Percentiles rank a stretch among this genome's conserved stretches.
These are phyloP conservation scores for Psophia crepitans DNA, from an alignment of 2,113 vertebrate genomes.

Conservation along the genomic window DNA sequence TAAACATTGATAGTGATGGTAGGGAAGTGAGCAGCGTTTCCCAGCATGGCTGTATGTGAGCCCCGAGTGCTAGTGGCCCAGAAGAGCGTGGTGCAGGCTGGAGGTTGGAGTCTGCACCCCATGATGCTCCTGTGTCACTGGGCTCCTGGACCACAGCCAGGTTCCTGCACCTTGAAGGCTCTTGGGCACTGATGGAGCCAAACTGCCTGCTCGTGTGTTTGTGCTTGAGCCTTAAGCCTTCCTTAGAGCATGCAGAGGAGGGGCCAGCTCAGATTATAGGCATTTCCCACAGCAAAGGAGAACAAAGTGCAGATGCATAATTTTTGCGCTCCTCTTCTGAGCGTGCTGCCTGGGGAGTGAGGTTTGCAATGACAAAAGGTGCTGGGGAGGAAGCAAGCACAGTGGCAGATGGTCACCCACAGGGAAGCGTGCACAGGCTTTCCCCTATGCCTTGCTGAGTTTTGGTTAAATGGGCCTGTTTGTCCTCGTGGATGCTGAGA, in stretches of 20 bases:
- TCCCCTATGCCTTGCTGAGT: neutral
- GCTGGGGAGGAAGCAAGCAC: neutral
- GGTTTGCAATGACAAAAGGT: neutral
- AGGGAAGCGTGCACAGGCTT: neutral
- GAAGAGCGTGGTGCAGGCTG: accelerated
- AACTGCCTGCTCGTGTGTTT: neutral
- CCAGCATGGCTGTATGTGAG: neutral
- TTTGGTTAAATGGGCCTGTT: neutral
- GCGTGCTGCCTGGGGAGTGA: neutral
- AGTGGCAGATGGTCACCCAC: neutral
- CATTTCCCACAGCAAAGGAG: neutral
- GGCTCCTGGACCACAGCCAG: neutral
- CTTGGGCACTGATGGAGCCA: neutral
- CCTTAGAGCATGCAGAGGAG: neutral
- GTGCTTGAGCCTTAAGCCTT: neutral
- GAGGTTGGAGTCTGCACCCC: neutral
- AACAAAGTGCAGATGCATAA: neutral
- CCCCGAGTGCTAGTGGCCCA: neutral
- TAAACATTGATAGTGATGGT: neutral
- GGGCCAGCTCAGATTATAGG: neutral
- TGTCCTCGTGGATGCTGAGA: accelerated
- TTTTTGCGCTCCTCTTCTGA: neutral
- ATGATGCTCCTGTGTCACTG: accelerated
- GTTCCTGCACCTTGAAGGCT: neutral
- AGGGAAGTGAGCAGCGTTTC: neutral